Conservation (phyloP, 2,888 invertebrate species). For the Tuta absoluta region DNA sequence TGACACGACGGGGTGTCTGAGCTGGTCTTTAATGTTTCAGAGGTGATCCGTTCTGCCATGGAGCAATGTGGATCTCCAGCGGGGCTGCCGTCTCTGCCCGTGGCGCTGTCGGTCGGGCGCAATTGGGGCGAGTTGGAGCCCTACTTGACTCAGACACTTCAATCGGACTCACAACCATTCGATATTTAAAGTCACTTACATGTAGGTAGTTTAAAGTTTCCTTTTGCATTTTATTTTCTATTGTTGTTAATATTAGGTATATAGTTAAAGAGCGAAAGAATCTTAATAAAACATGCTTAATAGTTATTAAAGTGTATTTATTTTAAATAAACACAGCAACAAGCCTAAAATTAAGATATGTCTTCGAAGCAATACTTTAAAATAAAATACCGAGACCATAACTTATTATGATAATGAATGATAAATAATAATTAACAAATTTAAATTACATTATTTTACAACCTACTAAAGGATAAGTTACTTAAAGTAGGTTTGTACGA, state of each 20-base stretch:
- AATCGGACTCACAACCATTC: not conserved
- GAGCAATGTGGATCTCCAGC: constrained; percentile 52
- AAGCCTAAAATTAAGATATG: not conserved
- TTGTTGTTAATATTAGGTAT: no score
- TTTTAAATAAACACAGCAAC: constrained; percentile 2
- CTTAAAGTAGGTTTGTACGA: no score
- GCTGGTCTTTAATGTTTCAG: no score
- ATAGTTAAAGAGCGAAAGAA: no score
- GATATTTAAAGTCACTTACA: not conserved
- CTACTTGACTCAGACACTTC: not conserved
- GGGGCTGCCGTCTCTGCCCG: constrained; percentile 57
- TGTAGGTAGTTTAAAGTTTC: not conserved
- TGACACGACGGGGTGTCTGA: no score
- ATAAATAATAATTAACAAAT: constrained; percentile 6
- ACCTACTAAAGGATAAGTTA: no score
- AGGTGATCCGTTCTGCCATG: constrained; percentile 58
- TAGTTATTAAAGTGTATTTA: not conserved
- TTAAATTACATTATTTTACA: no score
- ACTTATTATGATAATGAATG: no score
- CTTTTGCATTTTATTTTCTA: no score
- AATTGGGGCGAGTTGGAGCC: constrained; percentile 59
- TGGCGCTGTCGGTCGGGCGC: constrained; percentile 52
- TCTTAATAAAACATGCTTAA: not conserved
- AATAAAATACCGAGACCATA: constrained; percentile 2
- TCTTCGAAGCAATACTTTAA: not conserved